These are phyloP conservation scores for Vimba vimba DNA, from an alignment of 2,113 vertebrate genomes.

Conservation along the genomic window DNA sequence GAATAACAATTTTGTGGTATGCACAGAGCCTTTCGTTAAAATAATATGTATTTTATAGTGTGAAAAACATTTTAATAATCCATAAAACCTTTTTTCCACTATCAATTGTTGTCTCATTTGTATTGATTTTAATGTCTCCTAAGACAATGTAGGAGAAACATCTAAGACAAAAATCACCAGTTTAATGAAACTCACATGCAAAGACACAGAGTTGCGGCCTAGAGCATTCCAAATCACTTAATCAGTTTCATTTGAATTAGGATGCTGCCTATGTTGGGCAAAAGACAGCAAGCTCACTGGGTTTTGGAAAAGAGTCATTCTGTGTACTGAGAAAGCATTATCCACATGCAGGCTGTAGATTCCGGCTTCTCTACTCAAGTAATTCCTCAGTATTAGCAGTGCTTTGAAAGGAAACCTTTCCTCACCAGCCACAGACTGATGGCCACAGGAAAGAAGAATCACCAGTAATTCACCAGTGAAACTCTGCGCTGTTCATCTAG, in stretches of 20 bases:
- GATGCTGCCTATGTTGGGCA: not conserved
- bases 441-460: slow-evolving; percentile 2
- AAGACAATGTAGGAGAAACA: not conserved
- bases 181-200: slow-evolving; percentile 10
- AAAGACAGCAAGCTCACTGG: not conserved
- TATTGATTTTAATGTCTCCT: slow-evolving; percentile 5
- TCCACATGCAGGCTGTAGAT: not conserved
- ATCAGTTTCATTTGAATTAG: not conserved
- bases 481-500: not conserved
- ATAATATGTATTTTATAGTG: no score
- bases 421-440: slow-evolving; percentile 11
- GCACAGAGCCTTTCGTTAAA: no score
- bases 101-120: not conserved
- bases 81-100: no score
- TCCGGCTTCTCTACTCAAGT: not conserved
- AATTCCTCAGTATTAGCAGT: slow-evolving; percentile 19
- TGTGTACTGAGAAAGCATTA: slow-evolving; percentile 3
- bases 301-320: not conserved
- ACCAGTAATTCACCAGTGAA: slow-evolving; percentile 17
- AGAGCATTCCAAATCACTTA: not conserved
- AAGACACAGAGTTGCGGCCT: not conserved
- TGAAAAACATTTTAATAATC: no score
- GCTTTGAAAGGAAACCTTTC: slow-evolving; percentile 31
- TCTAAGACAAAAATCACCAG: not conserved
- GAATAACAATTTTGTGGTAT: no score